Evolutionary conservation across 2,113 vertebrate species (phyloP), one percentile per base, ranked within the genome.

Genomic region (Ovis aries): DNA sequence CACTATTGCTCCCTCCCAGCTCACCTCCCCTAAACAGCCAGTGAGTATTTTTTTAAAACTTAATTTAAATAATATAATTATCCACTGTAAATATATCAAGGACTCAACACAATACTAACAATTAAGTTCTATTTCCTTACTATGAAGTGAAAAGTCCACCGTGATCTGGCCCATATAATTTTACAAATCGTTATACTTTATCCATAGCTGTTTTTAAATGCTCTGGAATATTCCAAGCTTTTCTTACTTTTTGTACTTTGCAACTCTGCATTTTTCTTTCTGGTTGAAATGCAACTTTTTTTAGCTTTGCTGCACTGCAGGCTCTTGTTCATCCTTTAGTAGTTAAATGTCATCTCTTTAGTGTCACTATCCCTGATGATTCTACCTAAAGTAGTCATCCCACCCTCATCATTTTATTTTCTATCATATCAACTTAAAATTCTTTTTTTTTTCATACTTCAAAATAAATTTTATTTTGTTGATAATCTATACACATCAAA

Each of bases 401-500:
- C 29, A 71, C 3, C 8, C 0, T 1, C n/a, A 91, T 36, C 2
- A 3, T 23, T 91, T 89, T 60, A 52, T 67, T 88, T 33, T 92
- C 15, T 89, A 14, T 71, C 7, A 50, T 40, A 57, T 45, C 14
- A 36, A 91, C 16, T 84, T 21, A 52, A 88, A 83, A 85, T 80
- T 15, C 4, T 62, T 43, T 43, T 43, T 40, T 40, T 43, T 43
- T 95, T 94, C 52, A 43, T 90, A 64, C 53, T 96, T 92, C 33
- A 95, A 40, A 92, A 84, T 40, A 81, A 86, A 45, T 84, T 94
- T 81, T 90, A 74, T 95, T 96, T 90, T 90, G 21, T 97, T 96
- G 74, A 45, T 80, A 7, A 6, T 90, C 16, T 57, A 3, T 33
- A 40, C 12, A 86, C 5, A 29, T 91, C 19, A 55, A 27, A 83